phyloP scores from a whole-genome alignment of 2,888 invertebrate genomes.

The Punctoribates punctum region DNA sequence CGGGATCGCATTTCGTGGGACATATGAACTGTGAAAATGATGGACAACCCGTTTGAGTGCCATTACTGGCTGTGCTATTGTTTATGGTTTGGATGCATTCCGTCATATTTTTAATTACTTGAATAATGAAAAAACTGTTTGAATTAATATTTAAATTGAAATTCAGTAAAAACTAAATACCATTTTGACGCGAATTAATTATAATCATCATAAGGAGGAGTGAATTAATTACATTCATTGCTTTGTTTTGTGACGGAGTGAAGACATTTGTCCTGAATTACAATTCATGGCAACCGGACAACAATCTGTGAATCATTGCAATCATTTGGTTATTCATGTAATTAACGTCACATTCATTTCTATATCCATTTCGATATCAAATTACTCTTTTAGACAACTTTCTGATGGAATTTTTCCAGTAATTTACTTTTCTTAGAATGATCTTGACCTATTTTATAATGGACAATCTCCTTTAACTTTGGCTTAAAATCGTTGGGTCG shows the following conservation, averaged over 20 bases:
- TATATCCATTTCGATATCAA: background rate
- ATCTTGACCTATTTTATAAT: too few species aligned
- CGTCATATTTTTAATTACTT: constrained; percentile 1
- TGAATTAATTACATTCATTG: background rate
- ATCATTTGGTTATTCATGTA: background rate
- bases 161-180: background rate
- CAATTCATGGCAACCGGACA: background rate
- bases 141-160: background rate
- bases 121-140: background rate
- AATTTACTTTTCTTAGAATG: too few species aligned
- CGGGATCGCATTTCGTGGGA: constrained; percentile 34
- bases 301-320: background rate
- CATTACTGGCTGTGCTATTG: background rate
- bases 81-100: background rate
- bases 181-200: constrained; percentile 1
- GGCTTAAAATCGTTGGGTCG: too few species aligned
- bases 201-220: background rate
- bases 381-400: background rate
- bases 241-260: background rate
- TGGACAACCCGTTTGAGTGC: background rate
- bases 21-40: constrained; percentile 11
- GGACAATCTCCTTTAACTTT: too few species aligned
- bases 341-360: background rate
- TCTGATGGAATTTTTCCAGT: too few species aligned
- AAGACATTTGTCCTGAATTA: background rate